Percentiles rank a stretch among this genome's conserved stretches.
These are phyloP conservation scores for Melanotaenia parkinsoni DNA, from an alignment of 2,797 vertebrate genomes.

Conservation along the genomic window DNA sequence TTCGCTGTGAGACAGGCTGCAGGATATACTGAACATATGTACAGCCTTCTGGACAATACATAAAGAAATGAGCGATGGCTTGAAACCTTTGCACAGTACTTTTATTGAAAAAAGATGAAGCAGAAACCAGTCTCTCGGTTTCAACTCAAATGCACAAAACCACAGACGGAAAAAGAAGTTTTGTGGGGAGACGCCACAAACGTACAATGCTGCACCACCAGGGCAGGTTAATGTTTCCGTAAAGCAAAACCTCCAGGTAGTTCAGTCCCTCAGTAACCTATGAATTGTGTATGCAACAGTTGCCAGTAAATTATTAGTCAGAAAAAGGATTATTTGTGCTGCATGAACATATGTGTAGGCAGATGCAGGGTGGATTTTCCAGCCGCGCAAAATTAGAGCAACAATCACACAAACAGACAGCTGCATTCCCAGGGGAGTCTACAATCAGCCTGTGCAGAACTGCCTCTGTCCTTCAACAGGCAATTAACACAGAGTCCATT, in stretches of 20 bases:
- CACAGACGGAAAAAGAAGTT: not conserved
- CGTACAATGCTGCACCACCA: not conserved
- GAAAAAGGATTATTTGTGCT: constrained; percentile 13
- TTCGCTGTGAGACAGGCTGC: not conserved
- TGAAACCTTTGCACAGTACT: not conserved
- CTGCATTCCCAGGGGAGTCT: constrained; percentile 85
- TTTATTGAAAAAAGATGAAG: constrained; percentile 7
- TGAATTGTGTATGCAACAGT: constrained; percentile 26
- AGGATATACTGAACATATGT: not conserved
- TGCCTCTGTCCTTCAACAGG: constrained; percentile 91
- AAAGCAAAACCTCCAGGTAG: not conserved
- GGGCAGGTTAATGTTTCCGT: not conserved
- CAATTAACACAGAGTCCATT: constrained; percentile 90
- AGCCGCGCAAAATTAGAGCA: constrained; percentile 81
- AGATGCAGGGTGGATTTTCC: constrained; percentile 64
- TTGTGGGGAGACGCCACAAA: not conserved
- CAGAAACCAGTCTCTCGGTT: constrained; percentile 2
- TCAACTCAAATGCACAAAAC: constrained; percentile 19
- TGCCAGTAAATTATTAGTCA: constrained; percentile 1
- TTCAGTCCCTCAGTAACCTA: constrained; percentile 7
- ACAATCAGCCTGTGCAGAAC: constrained; percentile 86
- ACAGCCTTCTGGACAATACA: not conserved
- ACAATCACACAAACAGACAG: constrained; percentile 86
- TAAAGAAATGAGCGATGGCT: not conserved
- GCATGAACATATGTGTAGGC: constrained; percentile 40